Percentiles rank a stretch among this genome's conserved stretches.
Conservation (phyloP, 2,888 invertebrate genomes). For the Euclidia mi region DNA sequence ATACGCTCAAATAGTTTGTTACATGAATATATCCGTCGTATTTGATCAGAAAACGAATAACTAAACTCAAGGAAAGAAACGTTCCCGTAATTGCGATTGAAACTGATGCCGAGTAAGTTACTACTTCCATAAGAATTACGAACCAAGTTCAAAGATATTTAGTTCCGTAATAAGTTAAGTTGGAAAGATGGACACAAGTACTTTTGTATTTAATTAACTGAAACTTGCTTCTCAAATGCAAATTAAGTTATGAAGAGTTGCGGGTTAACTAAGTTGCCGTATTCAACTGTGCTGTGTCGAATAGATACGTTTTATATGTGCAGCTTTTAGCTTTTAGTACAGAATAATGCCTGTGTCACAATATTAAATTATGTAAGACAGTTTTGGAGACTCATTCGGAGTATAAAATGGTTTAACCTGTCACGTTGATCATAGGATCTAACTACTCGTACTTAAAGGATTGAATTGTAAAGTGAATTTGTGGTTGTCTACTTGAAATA, state of each 20-base stretch:
- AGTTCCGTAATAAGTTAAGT: conserved; percentile 23
- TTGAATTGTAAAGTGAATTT: too few relatives aligned
- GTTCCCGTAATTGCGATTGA: conserved; percentile 20
- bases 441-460: too few relatives aligned
- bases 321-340: too few relatives aligned
- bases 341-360: too few relatives aligned
- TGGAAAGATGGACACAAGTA: conserved; percentile 18
- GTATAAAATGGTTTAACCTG: too few relatives aligned
- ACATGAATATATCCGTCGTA: background rate
- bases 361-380: too few relatives aligned
- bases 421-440: too few relatives aligned
- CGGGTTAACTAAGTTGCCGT: conserved; percentile 37
- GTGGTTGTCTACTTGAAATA: too few relatives aligned
- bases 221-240: conserved; percentile 51
- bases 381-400: too few relatives aligned
- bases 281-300: conserved; percentile 19
- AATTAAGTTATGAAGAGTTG: conserved; percentile 50
- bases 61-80: conserved; percentile 8
- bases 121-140: conserved; percentile 23
- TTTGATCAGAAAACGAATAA: conserved; percentile 7
- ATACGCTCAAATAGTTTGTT: background rate
- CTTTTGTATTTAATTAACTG: conserved; percentile 34
- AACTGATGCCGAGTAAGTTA: conserved; percentile 8
- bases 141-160: conserved; percentile 13
- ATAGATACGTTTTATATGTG: background rate